phyloP scores from a whole-genome alignment of 2,113 vertebrate genomes.

The Erythrocercus mccallii region DNA sequence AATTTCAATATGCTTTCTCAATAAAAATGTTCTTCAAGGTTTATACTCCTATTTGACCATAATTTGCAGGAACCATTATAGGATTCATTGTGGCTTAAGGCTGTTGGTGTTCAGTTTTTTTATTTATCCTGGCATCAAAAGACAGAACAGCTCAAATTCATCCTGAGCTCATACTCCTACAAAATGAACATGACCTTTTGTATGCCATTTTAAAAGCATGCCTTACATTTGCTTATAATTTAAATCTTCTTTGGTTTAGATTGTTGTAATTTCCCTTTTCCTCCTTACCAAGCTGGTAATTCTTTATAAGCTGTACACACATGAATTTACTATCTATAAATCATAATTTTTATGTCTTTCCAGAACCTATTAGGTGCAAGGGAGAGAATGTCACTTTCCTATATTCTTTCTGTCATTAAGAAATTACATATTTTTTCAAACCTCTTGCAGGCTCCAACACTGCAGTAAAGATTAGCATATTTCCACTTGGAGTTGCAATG shows the following conservation, averaged over 20 bases:
- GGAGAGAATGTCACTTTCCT: not conserved
- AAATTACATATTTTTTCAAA: not conserved
- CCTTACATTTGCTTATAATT: not conserved
- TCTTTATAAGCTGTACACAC: not conserved
- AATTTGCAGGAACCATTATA: not conserved
- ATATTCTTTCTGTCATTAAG: not conserved
- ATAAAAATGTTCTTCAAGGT: not conserved
- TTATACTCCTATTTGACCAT: not conserved
- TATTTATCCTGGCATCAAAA: not conserved
- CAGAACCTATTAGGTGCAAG: not conserved
- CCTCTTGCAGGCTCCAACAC: not conserved
- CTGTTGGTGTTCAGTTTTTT: not conserved
- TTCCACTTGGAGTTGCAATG: not conserved
- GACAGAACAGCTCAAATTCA: not conserved
- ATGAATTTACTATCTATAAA: not conserved
- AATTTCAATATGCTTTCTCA: not conserved
- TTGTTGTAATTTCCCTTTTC: not conserved
- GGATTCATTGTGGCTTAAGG: not conserved
- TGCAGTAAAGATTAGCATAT: not conserved
- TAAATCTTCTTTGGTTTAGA: not conserved
- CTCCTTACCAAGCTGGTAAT: not conserved
- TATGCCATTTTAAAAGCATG: not conserved
- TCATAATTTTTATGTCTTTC: not conserved
- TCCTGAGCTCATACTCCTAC: not conserved
- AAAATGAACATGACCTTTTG: not conserved